These are phyloP conservation scores for rabbit (Oryctolagus cuniculus) DNA, from an alignment of 2,113 vertebrate genomes.

Conservation along the genomic window mOryCun1.1 NC_091442.1:57455001-57455500, in stretches of 20 bases:
- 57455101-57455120: background rate
- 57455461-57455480: conserved; percentile 48
- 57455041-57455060: background rate
- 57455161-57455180: conserved; percentile 69
- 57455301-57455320: conserved; percentile 79
- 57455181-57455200: conserved; percentile 78
- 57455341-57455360: conserved; percentile 5
- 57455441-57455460: conserved; percentile 7
- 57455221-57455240: conserved; percentile 75
- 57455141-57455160: conserved; percentile 58
- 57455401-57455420: background rate
- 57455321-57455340: conserved; percentile 70
- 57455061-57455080: background rate
- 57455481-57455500: conserved; percentile 36
- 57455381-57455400: background rate
- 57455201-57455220: conserved; percentile 78
- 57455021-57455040: background rate
- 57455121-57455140: conserved; percentile 41
- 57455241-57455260: conserved; percentile 72
- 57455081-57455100: conserved; percentile 31
- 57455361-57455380: background rate
- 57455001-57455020: conserved; percentile 29
- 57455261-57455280: conserved; percentile 77
- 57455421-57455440: conserved; percentile 23
- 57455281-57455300: conserved; percentile 81